Conservation (phyloP, 2,888 invertebrate genomes). For the Mamestra brassicae region DNA sequence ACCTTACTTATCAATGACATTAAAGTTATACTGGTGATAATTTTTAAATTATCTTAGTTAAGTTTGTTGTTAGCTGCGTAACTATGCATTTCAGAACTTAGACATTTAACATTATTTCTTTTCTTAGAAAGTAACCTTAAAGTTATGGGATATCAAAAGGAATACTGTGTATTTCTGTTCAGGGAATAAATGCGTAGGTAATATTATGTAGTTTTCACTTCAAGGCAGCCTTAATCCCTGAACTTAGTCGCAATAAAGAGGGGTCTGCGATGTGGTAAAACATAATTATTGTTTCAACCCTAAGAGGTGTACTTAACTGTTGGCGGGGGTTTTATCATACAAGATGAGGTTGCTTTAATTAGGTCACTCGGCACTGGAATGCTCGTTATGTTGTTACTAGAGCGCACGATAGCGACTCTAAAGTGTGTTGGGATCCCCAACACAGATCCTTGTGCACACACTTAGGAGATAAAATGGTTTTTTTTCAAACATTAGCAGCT, state of each 20-base stretch:
- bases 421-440: conserved; percentile 23
- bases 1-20: too few relatives aligned
- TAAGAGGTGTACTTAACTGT: conserved; percentile 47
- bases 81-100: too few relatives aligned
- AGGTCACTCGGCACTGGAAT: conserved; percentile 38
- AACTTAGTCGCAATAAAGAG: conserved; percentile 12
- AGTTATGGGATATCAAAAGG: too few relatives aligned
- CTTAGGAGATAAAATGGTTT: not conserved
- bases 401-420: conserved; percentile 26
- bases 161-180: too few relatives aligned
- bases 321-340: conserved; percentile 42
- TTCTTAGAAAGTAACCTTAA: too few relatives aligned
- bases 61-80: too few relatives aligned
- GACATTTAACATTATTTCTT: too few relatives aligned
- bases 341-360: conserved; percentile 43
- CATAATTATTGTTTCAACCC: conserved; percentile 40
- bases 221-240: conserved; percentile 10
- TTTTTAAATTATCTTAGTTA: too few relatives aligned
- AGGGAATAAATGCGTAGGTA: not conserved
- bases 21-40: too few relatives aligned
- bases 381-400: conserved; percentile 38
- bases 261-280: conserved; percentile 16
- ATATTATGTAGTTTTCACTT: conserved; percentile 7
- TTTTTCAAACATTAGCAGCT: not conserved
- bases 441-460: conserved; percentile 12